phyloP scores from a whole-genome alignment of 2,113 vertebrate genomes.

The Myotis davidii region DNA sequence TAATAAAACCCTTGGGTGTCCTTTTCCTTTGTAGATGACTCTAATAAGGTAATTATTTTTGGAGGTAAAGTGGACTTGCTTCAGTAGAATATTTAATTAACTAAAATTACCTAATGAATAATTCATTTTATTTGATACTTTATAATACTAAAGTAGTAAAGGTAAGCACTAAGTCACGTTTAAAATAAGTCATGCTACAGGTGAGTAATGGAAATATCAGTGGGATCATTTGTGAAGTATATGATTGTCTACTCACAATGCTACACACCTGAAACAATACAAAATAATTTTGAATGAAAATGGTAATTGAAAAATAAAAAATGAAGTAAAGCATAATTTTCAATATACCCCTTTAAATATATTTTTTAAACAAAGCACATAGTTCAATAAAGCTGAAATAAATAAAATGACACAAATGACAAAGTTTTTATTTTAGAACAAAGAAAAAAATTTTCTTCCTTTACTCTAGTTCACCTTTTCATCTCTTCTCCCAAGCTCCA shows the following conservation, averaged over 20 bases:
- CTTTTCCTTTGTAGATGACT: constrained; percentile 45
- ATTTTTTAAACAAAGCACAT: not conserved
- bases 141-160: constrained; percentile 27
- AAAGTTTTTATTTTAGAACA: not conserved
- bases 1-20: not conserved
- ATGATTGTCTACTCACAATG: not conserved
- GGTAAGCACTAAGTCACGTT: constrained; percentile 4
- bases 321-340: not conserved
- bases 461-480: not conserved
- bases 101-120: constrained; percentile 25
- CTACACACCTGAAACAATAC: not conserved
- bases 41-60: constrained; percentile 35
- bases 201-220: not conserved
- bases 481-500: not conserved
- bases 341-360: not conserved
- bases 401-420: not conserved
- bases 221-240: not conserved
- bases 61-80: not conserved
- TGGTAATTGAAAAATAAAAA: not conserved
- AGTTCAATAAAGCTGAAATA: constrained; percentile 15
- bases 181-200: not conserved
- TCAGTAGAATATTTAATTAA: constrained; percentile 24
- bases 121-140: constrained; percentile 19
- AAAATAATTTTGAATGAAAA: not conserved
- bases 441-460: not conserved